Evolutionary conservation across 2,797 vertebrate genomes (phyloP), one percentile per base, ranked within the genome.

Genomic region (Poeciliopsis paucimaculata): DNA sequence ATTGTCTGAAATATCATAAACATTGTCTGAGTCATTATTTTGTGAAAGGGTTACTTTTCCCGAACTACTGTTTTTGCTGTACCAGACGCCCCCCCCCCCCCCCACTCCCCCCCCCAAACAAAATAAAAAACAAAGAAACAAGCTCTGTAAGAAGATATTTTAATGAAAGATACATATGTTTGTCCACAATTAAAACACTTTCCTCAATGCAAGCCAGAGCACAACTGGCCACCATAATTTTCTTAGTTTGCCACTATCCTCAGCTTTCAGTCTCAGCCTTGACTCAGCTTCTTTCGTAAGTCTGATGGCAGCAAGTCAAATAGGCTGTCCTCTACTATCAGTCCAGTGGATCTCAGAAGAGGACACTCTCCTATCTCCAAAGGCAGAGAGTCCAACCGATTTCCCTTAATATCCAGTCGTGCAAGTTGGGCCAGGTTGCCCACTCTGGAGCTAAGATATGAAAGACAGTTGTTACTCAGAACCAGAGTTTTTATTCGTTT

Each of bases 361-460:
- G 80, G 78, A 79, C 97, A 98, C 74, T 93, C 92, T 2, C 88
- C 93, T 0, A 98, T 90, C 81, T 97, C 97, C 23, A 79, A 77
- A 0, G 97, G 97, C n/a, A 98, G 86, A 26, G 77, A 88, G 60
- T 97, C 97, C 64, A 98, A 74, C 0, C 93, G 92, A 86, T 98
- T 98, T 8, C 97, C 97, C 87, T 96, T 97, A 68, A 98, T 82
- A 72, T 98, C 97, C 74, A 98, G 91, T 18, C 91, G 94, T 34
- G 94, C 91, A 68, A 98, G 93, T 84, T 95, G 95, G 51, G 86
- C 77, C 79, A 98, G 92, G 72, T 91, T 91, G 20, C 92, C 91
- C 36, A 97, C 91, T 20, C 93, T 94, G 1, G 95, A 86, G 1
- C 96, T 97, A 13, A 98, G 91, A 31, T 77, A 84, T 0, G 84